Conservation (phyloP, 2,797 vertebrate species). For the Phrynocephalus vlangalii region DNA sequence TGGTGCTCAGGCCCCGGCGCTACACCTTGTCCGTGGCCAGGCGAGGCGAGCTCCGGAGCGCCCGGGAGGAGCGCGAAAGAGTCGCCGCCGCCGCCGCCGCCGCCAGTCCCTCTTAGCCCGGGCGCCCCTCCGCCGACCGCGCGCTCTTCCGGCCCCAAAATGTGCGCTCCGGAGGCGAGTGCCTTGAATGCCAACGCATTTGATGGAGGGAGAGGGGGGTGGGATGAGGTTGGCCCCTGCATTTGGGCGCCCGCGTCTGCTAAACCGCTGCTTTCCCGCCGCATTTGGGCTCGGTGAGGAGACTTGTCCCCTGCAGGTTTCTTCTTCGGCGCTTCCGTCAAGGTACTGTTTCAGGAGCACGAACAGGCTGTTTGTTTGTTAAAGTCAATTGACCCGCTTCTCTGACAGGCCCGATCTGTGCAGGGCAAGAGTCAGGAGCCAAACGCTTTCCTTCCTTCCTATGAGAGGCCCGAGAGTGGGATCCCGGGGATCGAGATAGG, state of each 20-base stretch:
- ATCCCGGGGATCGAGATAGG: not conserved
- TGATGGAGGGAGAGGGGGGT: no score
- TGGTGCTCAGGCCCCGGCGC: constrained; percentile 81
- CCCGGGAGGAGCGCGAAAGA: not conserved
- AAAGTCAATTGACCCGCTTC: no score
- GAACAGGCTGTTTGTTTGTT: not conserved
- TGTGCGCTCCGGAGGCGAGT: not conserved
- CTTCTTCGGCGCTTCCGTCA: not conserved
- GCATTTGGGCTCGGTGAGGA: not conserved
- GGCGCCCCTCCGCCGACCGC: no score
- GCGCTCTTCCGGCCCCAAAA: not conserved
- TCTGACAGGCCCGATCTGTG: no score
- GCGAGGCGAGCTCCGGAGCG: constrained; percentile 48
- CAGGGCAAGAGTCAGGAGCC: no score
- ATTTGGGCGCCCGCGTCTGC: no score
- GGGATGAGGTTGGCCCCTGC: no score
- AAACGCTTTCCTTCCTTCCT: no score
- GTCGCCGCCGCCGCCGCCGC: not conserved
- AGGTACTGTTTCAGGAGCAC: not conserved
- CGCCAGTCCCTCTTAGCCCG: not conserved
- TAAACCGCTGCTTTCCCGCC: not conserved
- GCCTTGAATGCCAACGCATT: no score
- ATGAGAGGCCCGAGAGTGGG: no score
- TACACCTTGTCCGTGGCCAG: constrained; percentile 77
- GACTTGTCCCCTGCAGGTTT: not conserved